Evolutionary conservation across 2,113 vertebrate species (phyloP).

Genomic region (Accipiter cooperii): DNA sequence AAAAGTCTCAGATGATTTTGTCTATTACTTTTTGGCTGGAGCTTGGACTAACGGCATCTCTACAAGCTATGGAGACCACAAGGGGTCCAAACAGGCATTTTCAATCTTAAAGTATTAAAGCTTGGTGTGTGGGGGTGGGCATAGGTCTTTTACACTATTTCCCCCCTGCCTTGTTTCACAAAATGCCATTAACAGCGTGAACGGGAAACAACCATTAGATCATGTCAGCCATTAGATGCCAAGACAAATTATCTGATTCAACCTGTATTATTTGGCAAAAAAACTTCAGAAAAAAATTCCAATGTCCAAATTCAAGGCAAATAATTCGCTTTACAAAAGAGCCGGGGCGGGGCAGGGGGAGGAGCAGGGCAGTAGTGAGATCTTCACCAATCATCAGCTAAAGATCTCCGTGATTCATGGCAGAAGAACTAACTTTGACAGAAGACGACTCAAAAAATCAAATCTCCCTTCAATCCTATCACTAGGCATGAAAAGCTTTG

Average conservation of each 20-base stretch:
- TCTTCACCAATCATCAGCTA: not conserved
- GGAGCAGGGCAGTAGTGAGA: not conserved
- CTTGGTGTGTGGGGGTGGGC: too few species aligned
- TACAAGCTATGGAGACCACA: not conserved
- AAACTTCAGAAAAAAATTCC: not conserved
- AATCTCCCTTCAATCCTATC: not conserved
- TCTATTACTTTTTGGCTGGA: not conserved
- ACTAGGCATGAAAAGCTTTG: not conserved
- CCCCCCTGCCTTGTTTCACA: not conserved
- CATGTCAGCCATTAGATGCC: not conserved
- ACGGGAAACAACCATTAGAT: not conserved
- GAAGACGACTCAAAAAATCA: not conserved
- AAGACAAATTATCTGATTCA: not conserved
- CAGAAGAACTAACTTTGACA: not conserved
- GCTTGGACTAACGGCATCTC: not conserved
- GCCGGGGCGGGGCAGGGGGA: rapidly evolving
- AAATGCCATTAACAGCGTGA: not conserved
- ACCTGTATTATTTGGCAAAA: not conserved
- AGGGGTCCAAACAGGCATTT: not conserved
- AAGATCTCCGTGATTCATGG: not conserved
- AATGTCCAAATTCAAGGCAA: not conserved
- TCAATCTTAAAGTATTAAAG: not conserved
- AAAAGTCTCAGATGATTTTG: not conserved
- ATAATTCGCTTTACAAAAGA: not conserved
- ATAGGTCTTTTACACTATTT: not conserved